Percentiles rank a stretch among this genome's conserved stretches.
phyloP scores from a whole-genome alignment of 2,797 vertebrate species.

The Botia kubotai region DNA sequence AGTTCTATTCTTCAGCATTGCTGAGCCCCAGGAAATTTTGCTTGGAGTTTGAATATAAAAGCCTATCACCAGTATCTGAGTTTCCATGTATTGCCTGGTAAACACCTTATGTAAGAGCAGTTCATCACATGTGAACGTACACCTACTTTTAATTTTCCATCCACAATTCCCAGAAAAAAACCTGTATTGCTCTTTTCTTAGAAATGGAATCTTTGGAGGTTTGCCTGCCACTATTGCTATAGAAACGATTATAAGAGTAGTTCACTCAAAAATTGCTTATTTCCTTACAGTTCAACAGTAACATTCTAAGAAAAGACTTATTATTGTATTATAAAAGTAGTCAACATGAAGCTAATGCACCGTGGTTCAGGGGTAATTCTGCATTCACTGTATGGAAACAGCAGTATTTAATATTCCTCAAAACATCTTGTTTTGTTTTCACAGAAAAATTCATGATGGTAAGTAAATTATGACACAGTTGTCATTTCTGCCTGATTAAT shows the following conservation, averaged over 20 bases:
- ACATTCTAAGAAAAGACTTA: neutral
- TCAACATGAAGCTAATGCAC: too few species aligned
- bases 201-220: neutral
- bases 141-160: conserved; percentile 25
- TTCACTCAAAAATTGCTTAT: neutral
- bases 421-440: neutral
- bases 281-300: neutral
- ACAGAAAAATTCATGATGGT: neutral
- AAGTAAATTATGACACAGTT: neutral
- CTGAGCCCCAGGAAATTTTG: conserved; percentile 54
- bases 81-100: conserved; percentile 51
- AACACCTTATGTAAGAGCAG: conserved; percentile 42
- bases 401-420: neutral
- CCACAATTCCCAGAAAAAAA: neutral
- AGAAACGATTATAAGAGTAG: neutral
- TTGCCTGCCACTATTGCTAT: too few species aligned
- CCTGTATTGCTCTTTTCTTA: neutral
- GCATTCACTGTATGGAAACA: neutral
- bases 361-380: neutral
- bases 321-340: too few species aligned
- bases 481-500: neutral
- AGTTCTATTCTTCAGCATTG: conserved; percentile 47
- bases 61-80: conserved; percentile 54
- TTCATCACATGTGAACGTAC: conserved; percentile 36
- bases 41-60: conserved; percentile 48